Evolutionary conservation across 2,797 vertebrate genomes (phyloP), one percentile per base, ranked within the genome.

Genomic region (Phaenicophaeus curvirostris): DNA sequence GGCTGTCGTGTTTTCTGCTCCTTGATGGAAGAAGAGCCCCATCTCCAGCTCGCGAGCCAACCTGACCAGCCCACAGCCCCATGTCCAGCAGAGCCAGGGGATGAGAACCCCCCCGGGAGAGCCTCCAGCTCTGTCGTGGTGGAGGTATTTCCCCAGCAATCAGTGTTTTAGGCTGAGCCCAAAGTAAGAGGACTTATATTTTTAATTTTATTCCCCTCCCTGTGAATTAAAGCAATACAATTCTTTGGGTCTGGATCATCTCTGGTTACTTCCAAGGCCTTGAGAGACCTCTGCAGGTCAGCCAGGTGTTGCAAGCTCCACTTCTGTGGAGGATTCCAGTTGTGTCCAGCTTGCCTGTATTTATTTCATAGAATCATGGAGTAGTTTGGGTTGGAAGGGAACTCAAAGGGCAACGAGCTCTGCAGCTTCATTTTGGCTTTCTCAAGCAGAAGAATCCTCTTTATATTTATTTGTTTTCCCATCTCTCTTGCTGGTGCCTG

Each of bases 171-270:
- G 24, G 51, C 11, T 31, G 17, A 48, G 18, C 50, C 31, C 44
- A 65, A 74, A 85, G 51, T 33, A 83, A 87, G 27, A 85, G 19
- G 46, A 88, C 86, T 91, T 90, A 46, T 84, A 91, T 86, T 95
- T 95, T 90, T 59, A 63, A 69, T 90, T 85, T 57, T 58, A 88
- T 71, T 91, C 50, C 25, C 21, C 9, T n/a, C 50, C 4, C 33
- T 66, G 1, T 46, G 44, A 91, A 95, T 93, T 91, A 96, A 96
- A 96, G 72, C 50, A 71, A 51, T 83, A 35, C 28, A 91, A 0
- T 77, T 89, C 90, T 83, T 88, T 85, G 58, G 31, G 28, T 57
- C 63, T 91, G 69, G 15, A n/a, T 67, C 3, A 44, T 57, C 66
- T 91, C 57, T 37, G 18, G 19, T 71, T 88, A 30, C 15, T 77